These are phyloP conservation scores for Cheilosia pagana DNA, from an alignment of 2,888 invertebrate genomes.

Conservation along the genomic window DNA sequence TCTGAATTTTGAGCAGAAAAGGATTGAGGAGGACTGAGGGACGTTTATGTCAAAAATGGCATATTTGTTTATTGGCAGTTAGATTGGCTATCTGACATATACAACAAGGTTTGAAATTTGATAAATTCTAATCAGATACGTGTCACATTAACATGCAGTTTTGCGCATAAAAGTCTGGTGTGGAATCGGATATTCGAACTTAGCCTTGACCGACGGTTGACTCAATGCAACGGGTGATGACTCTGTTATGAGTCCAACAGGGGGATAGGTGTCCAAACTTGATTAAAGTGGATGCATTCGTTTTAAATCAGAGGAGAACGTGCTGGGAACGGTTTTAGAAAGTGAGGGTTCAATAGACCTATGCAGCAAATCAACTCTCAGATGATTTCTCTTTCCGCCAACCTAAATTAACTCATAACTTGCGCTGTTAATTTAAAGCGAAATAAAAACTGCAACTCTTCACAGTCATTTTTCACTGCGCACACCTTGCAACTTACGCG, in stretches of 20 bases:
- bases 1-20: slow-evolving; percentile 52
- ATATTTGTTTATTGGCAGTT: slow-evolving; percentile 31
- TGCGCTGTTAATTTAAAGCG: slow-evolving; percentile 16
- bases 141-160: slow-evolving; percentile 17
- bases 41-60: slow-evolving; percentile 56
- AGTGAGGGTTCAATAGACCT: too few species aligned
- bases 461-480: slow-evolving; percentile 74
- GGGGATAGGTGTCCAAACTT: neutral
- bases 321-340: too few species aligned
- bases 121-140: neutral
- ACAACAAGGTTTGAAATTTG: neutral
- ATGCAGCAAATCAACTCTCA: too few species aligned
- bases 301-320: too few species aligned
- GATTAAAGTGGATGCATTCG: neutral
- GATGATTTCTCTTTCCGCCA: too few species aligned
- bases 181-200: neutral
- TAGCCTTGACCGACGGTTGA: slow-evolving; percentile 31
- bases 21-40: slow-evolving; percentile 35
- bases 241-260: neutral
- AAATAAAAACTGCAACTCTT: slow-evolving; percentile 45
- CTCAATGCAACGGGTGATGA: slow-evolving; percentile 8
- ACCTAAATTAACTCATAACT: slow-evolving; percentile 50
- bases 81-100: slow-evolving; percentile 45
- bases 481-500: slow-evolving; percentile 56
- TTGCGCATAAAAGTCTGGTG: neutral